Conservation (phyloP, 2,113 vertebrate species). For the Cololabis saira region DNA sequence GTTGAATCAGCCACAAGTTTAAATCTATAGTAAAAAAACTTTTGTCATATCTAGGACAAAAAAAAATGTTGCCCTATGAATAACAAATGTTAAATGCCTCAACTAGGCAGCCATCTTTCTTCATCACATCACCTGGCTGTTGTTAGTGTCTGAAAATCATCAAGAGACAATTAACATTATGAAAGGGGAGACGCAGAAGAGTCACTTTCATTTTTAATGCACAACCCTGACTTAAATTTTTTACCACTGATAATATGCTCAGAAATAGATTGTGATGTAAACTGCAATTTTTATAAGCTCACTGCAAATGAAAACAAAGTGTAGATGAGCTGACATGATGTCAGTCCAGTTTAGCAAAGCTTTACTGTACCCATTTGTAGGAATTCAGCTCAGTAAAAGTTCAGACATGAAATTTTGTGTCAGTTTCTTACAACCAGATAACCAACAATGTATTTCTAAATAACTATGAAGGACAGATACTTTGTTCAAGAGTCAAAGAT, state of each 20-base stretch:
- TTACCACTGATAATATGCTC: constrained; percentile 4
- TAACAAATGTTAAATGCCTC: constrained; percentile 53
- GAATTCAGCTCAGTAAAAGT: constrained; percentile 16
- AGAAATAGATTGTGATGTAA: neutral
- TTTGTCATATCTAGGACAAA: constrained; percentile 67
- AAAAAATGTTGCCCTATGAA: constrained; percentile 41
- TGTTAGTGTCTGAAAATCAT: constrained; percentile 37
- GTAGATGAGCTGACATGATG: neutral
- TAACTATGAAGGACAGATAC: neutral
- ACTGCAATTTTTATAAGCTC: neutral
- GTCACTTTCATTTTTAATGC: constrained; percentile 19
- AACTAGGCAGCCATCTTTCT: constrained; percentile 50
- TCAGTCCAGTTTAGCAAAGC: neutral
- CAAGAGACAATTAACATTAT: constrained; percentile 24
- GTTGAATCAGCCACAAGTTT: constrained; percentile 3
- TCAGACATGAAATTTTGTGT: constrained; percentile 8
- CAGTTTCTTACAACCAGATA: neutral
- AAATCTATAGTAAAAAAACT: constrained; percentile 36
- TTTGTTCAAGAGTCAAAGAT: constrained; percentile 26
- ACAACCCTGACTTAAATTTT: constrained; percentile 8
- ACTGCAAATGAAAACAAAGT: neutral
- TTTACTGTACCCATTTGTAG: neutral
- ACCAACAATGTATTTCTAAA: neutral
- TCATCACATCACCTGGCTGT: constrained; percentile 42
- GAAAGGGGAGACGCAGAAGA: constrained; percentile 10